Base-by-base conservation (phyloP, 2,888 invertebrate genomes). In the Abscondita cerata region DNA sequence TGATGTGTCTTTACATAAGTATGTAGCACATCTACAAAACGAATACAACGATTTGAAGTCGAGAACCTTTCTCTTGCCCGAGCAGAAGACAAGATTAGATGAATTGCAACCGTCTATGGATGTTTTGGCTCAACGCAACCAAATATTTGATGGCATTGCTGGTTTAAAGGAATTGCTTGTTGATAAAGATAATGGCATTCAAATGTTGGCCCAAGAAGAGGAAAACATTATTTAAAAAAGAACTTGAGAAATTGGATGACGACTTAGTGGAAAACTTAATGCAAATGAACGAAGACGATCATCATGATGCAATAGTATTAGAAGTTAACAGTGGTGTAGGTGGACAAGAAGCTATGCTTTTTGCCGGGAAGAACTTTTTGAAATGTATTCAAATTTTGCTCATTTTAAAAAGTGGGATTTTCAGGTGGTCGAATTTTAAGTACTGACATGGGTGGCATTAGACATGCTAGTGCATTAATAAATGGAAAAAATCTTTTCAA, bases 281-380 rank as follows among this genome's bases (percentile, higher is more conserved):
- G 6, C 83, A 86, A 2, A 80, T 84, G 13, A 81, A 85, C 50
- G 80, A 84, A 12, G 81, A 83, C 6, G 85, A 88, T 15, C 81
- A 84, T 31, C 88, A 87, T 58, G 83, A 85, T 60, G 83, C 85
- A 38, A 76, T 87, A 19, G 78, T 95, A 48, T 74, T 98, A 44
- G 97, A 98, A 82, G 86, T 98, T 3, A 87, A 87, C 15, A 89
- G 95, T 0, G 98, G 97, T 0, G 96, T 96, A 0, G 99, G 99
- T 0, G 99, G 99, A 0, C 93, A 95, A 75, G 99, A 99, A 81
- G 93, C 99, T 0, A 97, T 96, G 96, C 81, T 99, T 1, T 99
- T 99, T 80, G 91, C 94, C 0, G 84, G n/a, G n/a, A 86, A 63
- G 95, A 98, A 75, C 80, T 99, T 0, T 89, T 91, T 66, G 83